Evolutionary conservation across 1,140 invertebrate species (phyloP), one percentile per base, ranked within the genome.

Genomic region (Eufriesea mexicana): DNA sequence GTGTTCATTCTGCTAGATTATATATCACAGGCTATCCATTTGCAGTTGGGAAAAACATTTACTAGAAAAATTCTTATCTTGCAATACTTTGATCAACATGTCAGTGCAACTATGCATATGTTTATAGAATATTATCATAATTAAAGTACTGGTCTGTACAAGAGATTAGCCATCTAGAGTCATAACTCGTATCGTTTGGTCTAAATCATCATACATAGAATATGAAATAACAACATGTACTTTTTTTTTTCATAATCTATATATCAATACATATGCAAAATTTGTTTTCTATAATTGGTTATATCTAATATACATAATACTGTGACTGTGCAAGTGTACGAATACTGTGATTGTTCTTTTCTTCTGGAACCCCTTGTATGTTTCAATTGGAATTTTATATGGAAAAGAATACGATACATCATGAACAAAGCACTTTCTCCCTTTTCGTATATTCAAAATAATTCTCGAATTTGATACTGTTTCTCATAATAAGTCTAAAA

Each of bases 1-100:
- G 74, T 82, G 64, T 79, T 61, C 35, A 87, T 85, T 88, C 86
- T 76, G 71, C 54, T 79, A 87, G 79, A 85, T 85, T 82, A 74
- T 82, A 74, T 88, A 87, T 87, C 86, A 88, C 86, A 87, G 86
- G 82, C 86, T 88, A 88, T 85, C 54, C 47, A 57, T 81, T 88
- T 71, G 84, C 64, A 70, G 35, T 87, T 83, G 66, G 73, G 68
- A 86, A 87, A 64, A 87, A 86, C 55, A 86, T 80, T 54, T n/a
- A 79, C 85, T 87, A 86, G 70, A 87, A 86, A 76, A 76, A 70
- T 14, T 51, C 49, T 83, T 78, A 86, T 57, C 28, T 80, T 66
- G 55, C 55, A 54, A 71, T 74, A 70, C 71, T 57, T 62, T 35
- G 54, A 70, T 68, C 42, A 28, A 83, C 55, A 28, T 86, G 45